Base-by-base conservation (phyloP, 2,888 invertebrate species). In the Merodon equestris region DNA sequence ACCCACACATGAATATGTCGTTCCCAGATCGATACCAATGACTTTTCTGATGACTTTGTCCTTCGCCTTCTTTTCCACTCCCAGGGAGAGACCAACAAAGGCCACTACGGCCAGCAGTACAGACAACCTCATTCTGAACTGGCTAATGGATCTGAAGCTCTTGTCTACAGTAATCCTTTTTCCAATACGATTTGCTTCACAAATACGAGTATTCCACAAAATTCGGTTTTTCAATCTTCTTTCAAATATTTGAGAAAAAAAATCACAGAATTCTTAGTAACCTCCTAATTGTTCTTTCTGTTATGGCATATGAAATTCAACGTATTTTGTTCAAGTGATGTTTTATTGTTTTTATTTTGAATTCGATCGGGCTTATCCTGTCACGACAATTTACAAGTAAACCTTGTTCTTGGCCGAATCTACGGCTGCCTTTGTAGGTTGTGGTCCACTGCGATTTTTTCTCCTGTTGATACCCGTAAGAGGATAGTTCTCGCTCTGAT, bases 1-100 rank as follows among this genome's bases (percentile, higher is more conserved):
- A 84, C 97, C 97, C 85, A 97, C 97, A 91, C 98, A 99, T 84
- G 98, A 99, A 89, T 99, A 99, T 58, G 98, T 99, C 82, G 98
- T 99, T 87, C 98, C 98, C 89, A 99, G 92, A 93, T 99, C 98
- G 88, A 99, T 98, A 89, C 98, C 98, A 87, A 99, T 97, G 70
- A 98, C 98, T 27, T 98, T 98, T 82, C 98, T 98, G 73, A 97
- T 92, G 64, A 96, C 96, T 83, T 96, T 94, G 76, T 95, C 94
- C 85, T 96, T 95, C 81, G 95, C 94, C 85, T 95, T 95, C 86
- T 94, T 94, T 66, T 95, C 95, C 84, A 94, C 94, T 86, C 92
- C 92, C 84, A 90, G 91, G 50, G 91, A 90, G 84, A 92, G 84
- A 81, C 87, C 87, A 36, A 88, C 85, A 82, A 93, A 90, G 89